phyloP scores from a whole-genome alignment of 2,113 vertebrate genomes.

The Bubalus kerabau region DNA sequence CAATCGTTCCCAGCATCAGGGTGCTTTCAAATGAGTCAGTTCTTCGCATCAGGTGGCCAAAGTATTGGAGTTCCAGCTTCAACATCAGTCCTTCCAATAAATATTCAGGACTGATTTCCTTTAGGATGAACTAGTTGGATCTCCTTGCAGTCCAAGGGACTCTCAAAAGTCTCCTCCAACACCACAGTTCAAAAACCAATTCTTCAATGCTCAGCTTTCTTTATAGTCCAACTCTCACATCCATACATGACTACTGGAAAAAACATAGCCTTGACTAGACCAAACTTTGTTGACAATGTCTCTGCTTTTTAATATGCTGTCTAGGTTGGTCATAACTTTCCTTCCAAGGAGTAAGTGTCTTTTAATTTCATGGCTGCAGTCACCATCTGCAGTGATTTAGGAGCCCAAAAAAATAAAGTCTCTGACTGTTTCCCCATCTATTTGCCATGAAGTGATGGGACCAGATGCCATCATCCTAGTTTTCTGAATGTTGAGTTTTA shows the following conservation, averaged over 20 bases:
- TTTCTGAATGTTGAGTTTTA: neutral
- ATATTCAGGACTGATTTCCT: neutral
- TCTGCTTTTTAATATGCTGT: neutral
- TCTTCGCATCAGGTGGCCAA: fast-evolving
- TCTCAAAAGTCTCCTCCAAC: neutral
- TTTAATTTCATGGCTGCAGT: neutral
- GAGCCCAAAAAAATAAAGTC: neutral
- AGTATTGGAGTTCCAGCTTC: neutral
- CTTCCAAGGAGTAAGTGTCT: neutral
- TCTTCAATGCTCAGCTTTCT: fast-evolving
- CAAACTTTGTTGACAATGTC: neutral
- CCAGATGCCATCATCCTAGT: neutral
- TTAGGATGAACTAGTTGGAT: neutral
- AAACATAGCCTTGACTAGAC: neutral
- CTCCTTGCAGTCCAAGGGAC: neutral
- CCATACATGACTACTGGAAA: neutral
- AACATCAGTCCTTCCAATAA: neutral
- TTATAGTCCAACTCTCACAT: neutral
- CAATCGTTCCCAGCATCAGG: neutral
- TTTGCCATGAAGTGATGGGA: neutral
- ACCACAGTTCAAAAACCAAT: neutral
- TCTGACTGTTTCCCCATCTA: neutral
- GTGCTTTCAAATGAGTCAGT: neutral
- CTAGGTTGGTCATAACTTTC: neutral
- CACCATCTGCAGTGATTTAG: neutral